phyloP scores from a whole-genome alignment of 92 coral and sea anemone species.

The Paragorgia papillata region DNA sequence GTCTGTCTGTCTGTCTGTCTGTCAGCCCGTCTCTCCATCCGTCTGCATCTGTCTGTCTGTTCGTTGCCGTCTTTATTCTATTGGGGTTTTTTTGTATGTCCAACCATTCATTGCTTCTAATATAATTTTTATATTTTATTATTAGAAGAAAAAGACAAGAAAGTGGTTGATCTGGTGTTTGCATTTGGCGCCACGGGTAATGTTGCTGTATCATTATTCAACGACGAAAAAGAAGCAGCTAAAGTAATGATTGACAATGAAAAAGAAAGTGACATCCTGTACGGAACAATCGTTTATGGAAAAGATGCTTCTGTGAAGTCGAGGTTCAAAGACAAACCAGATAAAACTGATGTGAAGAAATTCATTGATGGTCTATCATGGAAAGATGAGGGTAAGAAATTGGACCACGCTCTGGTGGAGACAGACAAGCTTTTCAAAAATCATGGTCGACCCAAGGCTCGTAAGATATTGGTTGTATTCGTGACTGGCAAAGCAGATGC shows the following conservation, averaged over 20 bases:
- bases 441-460: slow-evolving; percentile 76
- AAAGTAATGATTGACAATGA: slow-evolving; percentile 42
- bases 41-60: neutral
- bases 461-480: slow-evolving; percentile 73
- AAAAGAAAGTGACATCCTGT: slow-evolving; percentile 28
- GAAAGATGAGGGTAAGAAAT: slow-evolving; percentile 60
- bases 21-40: neutral
- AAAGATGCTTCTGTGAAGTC: slow-evolving; percentile 44
- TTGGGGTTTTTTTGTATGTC: too few species aligned
- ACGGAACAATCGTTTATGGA: slow-evolving; percentile 49
- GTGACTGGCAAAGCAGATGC: slow-evolving; percentile 76
- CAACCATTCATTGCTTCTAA: too few species aligned
- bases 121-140: neutral
- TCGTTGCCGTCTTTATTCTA: too few species aligned
- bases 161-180: slow-evolving; percentile 76
- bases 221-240: slow-evolving; percentile 42
- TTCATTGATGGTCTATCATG: slow-evolving; percentile 55
- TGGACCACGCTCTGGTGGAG: slow-evolving; percentile 66
- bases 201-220: slow-evolving; percentile 47
- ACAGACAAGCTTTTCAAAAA: slow-evolving; percentile 68
- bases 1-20: neutral
- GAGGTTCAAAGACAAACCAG: slow-evolving; percentile 63
- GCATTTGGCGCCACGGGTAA: slow-evolving; percentile 64
- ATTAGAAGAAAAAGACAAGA: slow-evolving; percentile 54
- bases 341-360: slow-evolving; percentile 51